Evolutionary conservation across 1,140 invertebrate species (phyloP).

Genomic region (Polyergus mexicanus): DNA sequence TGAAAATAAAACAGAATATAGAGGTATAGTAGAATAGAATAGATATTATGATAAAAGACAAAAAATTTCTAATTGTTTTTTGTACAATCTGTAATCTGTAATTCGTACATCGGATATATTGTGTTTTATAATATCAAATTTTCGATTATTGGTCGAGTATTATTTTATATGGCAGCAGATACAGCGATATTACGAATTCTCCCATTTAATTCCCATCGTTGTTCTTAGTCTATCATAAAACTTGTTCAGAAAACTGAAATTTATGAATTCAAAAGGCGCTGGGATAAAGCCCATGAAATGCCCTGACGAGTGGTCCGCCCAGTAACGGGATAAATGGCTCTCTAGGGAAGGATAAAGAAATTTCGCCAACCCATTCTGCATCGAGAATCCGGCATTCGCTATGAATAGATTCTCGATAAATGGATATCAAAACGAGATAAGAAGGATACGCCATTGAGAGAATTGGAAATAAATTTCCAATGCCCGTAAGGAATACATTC

Average conservation of each 20-base stretch:
- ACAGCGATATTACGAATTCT: conserved; percentile 20
- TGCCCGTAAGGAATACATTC: conserved; percentile 13
- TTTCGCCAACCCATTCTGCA: conserved; percentile 63
- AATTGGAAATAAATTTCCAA: conserved; percentile 71
- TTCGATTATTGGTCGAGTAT: conserved; percentile 6
- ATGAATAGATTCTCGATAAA: conserved; percentile 69
- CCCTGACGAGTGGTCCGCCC: conserved; percentile 57
- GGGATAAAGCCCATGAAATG: conserved; percentile 39
- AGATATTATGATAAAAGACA: conserved; percentile 1
- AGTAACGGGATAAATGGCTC: conserved; percentile 59
- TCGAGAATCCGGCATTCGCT: conserved; percentile 42
- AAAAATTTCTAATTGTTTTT: conserved; percentile 24
- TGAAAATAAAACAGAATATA: no score
- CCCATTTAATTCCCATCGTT: conserved; percentile 47
- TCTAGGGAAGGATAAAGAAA: conserved; percentile 70
- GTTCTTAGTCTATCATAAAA: conserved; percentile 46
- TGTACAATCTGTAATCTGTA: neutral
- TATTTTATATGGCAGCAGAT: neutral
- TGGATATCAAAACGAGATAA: conserved; percentile 65
- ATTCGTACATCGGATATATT: neutral
- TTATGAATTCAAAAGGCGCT: conserved; percentile 36
- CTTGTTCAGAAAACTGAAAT: conserved; percentile 53
- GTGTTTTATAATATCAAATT: conserved; percentile 8
- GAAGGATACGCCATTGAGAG: conserved; percentile 66
- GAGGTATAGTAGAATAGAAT: neutral